Evolutionary conservation across 2,113 vertebrate species (phyloP).

Genomic region (Pseudolaguvia tuberculata): DNA sequence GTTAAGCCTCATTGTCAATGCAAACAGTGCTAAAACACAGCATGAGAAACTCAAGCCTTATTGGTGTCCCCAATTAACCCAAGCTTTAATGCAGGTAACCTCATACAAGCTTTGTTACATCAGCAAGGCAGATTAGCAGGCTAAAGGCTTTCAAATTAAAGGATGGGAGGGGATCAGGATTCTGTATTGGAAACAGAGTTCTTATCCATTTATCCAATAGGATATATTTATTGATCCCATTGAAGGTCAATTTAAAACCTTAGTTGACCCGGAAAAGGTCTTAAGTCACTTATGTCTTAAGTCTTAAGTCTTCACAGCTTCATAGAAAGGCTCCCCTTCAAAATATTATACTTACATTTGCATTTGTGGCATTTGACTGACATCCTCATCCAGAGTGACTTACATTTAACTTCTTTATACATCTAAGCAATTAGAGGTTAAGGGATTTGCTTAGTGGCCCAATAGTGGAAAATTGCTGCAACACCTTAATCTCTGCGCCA

Average conservation of each 20-base stretch:
- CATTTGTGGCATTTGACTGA: no score
- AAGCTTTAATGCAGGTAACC: constrained; percentile 23
- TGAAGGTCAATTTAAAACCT: constrained; percentile 51
- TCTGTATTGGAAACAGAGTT: constrained; percentile 39
- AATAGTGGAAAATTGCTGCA: no score
- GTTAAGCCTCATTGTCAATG: background rate
- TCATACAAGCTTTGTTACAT: constrained; percentile 19
- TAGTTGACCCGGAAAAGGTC: constrained; percentile 37
- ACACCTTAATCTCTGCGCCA: no score
- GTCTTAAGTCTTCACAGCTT: no score
- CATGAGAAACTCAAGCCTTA: constrained; percentile 9
- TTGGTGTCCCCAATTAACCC: constrained; percentile 19
- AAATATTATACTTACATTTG: no score
- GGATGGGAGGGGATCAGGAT: constrained; percentile 41
- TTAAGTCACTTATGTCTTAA: no score
- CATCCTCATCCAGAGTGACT: no score
- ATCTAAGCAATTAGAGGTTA: no score
- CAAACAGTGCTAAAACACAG: constrained; percentile 1
- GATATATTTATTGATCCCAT: constrained; percentile 62
- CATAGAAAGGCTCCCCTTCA: no score
- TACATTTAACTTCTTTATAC: no score
- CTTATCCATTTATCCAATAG: constrained; percentile 68
- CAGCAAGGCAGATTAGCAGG: constrained; percentile 55
- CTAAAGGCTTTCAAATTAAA: constrained; percentile 57
- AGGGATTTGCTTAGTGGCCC: no score